These are phyloP conservation scores for Pristionchus exspectatus DNA, from an alignment of 2,888 invertebrate genomes.

Conservation along the genomic window DNA sequence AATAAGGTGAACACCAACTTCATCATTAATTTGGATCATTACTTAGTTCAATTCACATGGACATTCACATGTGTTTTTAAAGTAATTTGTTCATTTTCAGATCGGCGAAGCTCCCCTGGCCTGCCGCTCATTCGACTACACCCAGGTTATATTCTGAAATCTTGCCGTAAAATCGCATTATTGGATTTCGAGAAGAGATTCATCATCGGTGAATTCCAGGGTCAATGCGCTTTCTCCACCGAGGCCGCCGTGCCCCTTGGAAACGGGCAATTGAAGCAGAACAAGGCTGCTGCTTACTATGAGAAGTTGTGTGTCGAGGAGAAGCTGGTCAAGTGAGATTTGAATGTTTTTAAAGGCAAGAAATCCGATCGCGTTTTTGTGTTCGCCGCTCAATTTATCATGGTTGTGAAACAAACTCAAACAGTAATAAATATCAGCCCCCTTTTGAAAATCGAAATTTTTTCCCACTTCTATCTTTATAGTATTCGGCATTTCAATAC, in stretches of 20 bases:
- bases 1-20: constrained; percentile 66
- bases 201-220: neutral
- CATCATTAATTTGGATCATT: too few relatives aligned
- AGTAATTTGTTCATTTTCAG: constrained; percentile 57
- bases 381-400: too few relatives aligned
- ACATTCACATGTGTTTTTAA: too few relatives aligned
- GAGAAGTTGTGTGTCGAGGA: constrained; percentile 77
- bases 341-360: neutral
- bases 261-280: constrained; percentile 77
- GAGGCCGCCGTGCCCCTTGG: constrained; percentile 76
- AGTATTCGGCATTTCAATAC: neutral
- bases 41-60: too few relatives aligned
- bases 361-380: too few relatives aligned
- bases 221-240: constrained; percentile 54
- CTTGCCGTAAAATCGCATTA: too few relatives aligned
- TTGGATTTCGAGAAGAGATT: too few relatives aligned
- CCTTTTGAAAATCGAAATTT: too few relatives aligned
- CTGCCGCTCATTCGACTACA: constrained; percentile 77
- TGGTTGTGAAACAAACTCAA: too few relatives aligned
- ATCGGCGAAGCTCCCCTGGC: constrained; percentile 60
- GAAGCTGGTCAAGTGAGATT: constrained; percentile 61
- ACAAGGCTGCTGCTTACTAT: constrained; percentile 72
- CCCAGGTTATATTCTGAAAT: too few relatives aligned
- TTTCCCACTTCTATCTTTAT: too few relatives aligned
- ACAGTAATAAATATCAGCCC: too few relatives aligned